A percentile compares a stretch with the other conserved stretches of the same genome.
Evolutionary conservation across 2,797 vertebrate species (phyloP).

Genomic region (Harpagifer antarcticus): DNA sequence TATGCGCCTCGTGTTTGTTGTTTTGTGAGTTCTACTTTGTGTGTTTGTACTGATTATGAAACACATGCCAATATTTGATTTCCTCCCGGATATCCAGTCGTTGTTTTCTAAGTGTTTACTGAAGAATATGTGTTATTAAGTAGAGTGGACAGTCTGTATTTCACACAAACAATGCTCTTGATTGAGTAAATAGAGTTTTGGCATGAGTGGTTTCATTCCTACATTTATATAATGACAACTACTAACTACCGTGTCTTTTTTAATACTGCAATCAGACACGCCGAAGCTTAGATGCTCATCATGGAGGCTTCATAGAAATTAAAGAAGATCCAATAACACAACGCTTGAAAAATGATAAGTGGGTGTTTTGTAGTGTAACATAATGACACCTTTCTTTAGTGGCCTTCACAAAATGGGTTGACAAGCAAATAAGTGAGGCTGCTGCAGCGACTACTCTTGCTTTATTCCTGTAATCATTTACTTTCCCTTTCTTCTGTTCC

Average conservation of each 20-base stretch:
- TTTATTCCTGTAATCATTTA: slow-evolving; percentile 16
- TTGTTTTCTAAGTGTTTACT: slow-evolving; percentile 10
- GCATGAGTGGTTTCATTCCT: slow-evolving; percentile 26
- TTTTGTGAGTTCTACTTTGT: not conserved
- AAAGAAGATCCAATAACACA: slow-evolving; percentile 28
- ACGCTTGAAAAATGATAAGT: slow-evolving; percentile 29
- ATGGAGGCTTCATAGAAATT: slow-evolving; percentile 48
- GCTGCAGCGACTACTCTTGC: not conserved
- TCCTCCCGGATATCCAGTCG: slow-evolving; percentile 29
- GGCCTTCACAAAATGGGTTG: not conserved
- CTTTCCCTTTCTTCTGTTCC: not conserved
- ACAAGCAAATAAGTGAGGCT: not conserved
- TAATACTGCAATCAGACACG: slow-evolving; percentile 65
- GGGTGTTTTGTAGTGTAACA: slow-evolving; percentile 5
- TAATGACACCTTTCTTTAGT: slow-evolving; percentile 33
- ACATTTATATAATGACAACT: slow-evolving; percentile 40
- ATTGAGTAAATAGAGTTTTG: slow-evolving; percentile 38
- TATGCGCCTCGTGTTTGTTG: not conserved
- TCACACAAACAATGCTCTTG: slow-evolving; percentile 47
- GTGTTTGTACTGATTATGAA: slow-evolving; percentile 22
- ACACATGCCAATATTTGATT: slow-evolving; percentile 25
- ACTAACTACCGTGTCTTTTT: slow-evolving; percentile 58
- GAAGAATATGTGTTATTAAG: slow-evolving; percentile 51
- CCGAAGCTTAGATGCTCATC: slow-evolving; percentile 52
- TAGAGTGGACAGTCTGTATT: slow-evolving; percentile 50